Evolutionary conservation across 2,113 vertebrate genomes (phyloP).

Genomic region (Eubucco bourcierii): DNA sequence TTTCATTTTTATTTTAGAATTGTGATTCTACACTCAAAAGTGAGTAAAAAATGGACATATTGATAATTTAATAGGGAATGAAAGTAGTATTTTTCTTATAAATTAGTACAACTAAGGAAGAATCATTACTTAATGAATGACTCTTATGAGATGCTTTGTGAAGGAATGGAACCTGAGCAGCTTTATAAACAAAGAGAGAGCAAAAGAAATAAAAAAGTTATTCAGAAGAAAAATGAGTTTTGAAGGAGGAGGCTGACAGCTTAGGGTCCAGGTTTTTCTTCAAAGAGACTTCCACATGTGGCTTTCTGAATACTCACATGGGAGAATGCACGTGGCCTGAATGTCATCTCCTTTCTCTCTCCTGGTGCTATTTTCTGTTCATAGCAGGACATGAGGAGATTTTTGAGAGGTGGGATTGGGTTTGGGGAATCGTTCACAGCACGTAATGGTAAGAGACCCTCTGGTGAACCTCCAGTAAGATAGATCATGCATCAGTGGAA

Average conservation of each 20-base stretch:
- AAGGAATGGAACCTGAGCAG: background rate
- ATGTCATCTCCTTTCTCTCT: background rate
- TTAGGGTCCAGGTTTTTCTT: background rate
- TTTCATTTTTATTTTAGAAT: slow-evolving; percentile 53
- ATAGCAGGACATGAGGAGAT: background rate
- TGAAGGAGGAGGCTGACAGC: background rate
- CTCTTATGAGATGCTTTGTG: background rate
- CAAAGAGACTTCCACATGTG: accelerated
- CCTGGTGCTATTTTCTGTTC: background rate
- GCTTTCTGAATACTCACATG: background rate
- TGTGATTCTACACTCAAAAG: slow-evolving; percentile 4
- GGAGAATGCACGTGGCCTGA: background rate
- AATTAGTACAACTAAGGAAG: background rate
- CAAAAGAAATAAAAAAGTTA: background rate
- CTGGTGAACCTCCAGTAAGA: background rate
- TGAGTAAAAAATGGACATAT: background rate
- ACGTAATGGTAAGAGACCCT: accelerated
- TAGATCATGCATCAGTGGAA: background rate
- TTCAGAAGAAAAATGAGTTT: background rate
- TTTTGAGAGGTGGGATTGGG: accelerated
- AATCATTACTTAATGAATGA: background rate
- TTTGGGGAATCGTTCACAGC: background rate
- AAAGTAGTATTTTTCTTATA: background rate
- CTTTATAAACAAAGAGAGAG: background rate
- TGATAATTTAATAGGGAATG: slow-evolving; percentile 31